These are phyloP conservation scores for Egretta garzetta DNA, from an alignment of 2,113 vertebrate genomes.

Conservation along the genomic window DNA sequence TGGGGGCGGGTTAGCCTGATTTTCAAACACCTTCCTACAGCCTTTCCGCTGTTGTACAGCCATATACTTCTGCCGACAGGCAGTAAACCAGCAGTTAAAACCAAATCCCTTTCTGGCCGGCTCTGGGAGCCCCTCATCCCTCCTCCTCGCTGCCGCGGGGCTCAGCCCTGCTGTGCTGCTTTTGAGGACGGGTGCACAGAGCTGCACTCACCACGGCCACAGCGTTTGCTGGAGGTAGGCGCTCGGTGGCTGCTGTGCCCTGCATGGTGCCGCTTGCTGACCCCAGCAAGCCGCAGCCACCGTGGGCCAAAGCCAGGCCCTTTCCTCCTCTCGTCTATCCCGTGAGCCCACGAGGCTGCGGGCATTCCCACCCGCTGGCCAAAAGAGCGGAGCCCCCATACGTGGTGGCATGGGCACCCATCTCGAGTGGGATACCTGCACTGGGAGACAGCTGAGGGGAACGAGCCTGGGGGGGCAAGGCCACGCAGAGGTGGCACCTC, in stretches of 20 bases:
- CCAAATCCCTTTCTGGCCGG: background rate
- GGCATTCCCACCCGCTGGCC: background rate
- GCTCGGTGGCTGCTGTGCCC: background rate
- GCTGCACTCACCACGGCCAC: accelerated
- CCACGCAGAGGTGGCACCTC: background rate
- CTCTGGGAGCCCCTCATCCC: accelerated
- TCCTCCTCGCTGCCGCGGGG: background rate
- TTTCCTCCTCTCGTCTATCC: background rate
- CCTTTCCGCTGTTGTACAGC: background rate
- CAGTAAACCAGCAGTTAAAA: slow-evolving; percentile 23
- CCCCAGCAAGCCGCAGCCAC: background rate
- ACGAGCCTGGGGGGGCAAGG: accelerated
- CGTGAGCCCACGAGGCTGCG: background rate
- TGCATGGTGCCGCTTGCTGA: background rate
- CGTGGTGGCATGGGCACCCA: background rate
- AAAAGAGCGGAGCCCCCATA: background rate
- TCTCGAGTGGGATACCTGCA: background rate
- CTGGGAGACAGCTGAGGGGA: background rate
- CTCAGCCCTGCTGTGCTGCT: background rate
- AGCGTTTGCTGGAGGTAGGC: background rate
- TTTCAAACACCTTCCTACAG: background rate
- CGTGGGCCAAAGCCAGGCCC: background rate
- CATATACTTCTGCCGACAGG: background rate
- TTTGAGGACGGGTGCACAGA: background rate
- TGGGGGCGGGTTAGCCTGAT: background rate